Base-by-base conservation (phyloP, 2,888 invertebrate genomes). In the Alloplasta piceator region DNA sequence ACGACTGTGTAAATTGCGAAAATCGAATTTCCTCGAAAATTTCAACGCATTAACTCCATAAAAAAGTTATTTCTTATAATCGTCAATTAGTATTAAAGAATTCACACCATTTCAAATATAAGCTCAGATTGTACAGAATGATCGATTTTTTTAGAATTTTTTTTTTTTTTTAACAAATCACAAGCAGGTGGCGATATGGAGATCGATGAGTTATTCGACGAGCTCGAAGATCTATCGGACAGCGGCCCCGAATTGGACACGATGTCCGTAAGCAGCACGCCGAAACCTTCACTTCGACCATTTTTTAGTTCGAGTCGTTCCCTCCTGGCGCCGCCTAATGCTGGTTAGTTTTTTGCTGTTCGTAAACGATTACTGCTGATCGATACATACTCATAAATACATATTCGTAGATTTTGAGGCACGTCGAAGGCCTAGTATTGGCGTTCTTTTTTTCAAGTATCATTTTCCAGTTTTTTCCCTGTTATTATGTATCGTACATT, bases 221-320 rank as follows among this genome's bases (percentile, higher is more conserved):
- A 99, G 92, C 93, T 99, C 85, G 99, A 99, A 92, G 98, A 98
- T 82, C 93, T 99, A 82, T 98, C 98, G 87, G 99, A 99, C 92
- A 98, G 98, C 9, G 98, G 97, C 0, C 98, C 98, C 6, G 98
- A 98, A 90, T 94, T 97, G 93, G 99, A 99, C 92, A 98, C 98
- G 68, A 96, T 99, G 94, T 98, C 98, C 91, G 98, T 99, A 89
- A 97, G 98, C 83, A 99, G 98, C 86, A 98, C 98, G 60, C 99
- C 99, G 14, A 99, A 99, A 92, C 99, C 99, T 60, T 98, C 98
- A 85, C 94, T 99, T 84, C 94, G 98, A 90, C 98, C 98, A 4
- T 98, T 98, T 93, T 98, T 98, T 93, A 97, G 98, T 90, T 97
- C 97, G 92, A 97, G 97, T 85, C 94, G 96, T 84, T 97, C 96